phyloP scores from a whole-genome alignment of 2,888 invertebrate species.

The Zaprionus obscuricornis region DNA sequence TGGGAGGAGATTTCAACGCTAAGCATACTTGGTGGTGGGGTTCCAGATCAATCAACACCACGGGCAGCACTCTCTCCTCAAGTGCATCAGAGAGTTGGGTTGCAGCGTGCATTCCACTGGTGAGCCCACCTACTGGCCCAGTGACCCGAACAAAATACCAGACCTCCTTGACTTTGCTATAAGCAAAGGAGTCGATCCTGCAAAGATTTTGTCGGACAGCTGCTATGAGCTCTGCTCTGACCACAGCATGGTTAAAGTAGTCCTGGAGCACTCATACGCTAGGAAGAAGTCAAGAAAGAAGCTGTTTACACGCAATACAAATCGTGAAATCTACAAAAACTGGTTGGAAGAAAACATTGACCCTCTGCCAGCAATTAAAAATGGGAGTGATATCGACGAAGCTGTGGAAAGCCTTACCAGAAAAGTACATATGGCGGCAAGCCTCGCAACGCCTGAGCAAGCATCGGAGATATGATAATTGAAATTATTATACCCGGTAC shows the following conservation, averaged over 20 bases:
- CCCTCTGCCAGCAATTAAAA: background rate
- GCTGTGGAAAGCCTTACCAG: conserved; percentile 1
- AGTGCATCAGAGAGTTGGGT: background rate
- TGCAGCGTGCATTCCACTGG: conserved; percentile 10
- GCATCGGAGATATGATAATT: no score
- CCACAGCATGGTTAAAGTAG: conserved; percentile 5
- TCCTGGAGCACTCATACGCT: no score
- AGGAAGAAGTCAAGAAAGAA: no score
- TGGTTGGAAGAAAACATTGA: background rate
- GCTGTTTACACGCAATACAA: no score
- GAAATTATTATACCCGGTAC: no score
- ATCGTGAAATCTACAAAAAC: no score
- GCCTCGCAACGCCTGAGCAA: no score
- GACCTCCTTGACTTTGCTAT: conserved; percentile 3
- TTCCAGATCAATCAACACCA: background rate
- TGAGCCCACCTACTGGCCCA: conserved; percentile 12
- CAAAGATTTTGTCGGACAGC: background rate
- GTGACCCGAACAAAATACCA: background rate
- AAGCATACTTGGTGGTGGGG: conserved; percentile 10
- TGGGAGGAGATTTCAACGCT: conserved; percentile 9
- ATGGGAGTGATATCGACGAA: background rate
- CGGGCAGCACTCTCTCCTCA: background rate
- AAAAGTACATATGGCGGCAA: background rate
- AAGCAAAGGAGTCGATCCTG: conserved; percentile 6
- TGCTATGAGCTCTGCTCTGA: conserved; percentile 2